Conservation (phyloP, 2,888 invertebrate genomes). For the Tetheella fluctuosa region DNA sequence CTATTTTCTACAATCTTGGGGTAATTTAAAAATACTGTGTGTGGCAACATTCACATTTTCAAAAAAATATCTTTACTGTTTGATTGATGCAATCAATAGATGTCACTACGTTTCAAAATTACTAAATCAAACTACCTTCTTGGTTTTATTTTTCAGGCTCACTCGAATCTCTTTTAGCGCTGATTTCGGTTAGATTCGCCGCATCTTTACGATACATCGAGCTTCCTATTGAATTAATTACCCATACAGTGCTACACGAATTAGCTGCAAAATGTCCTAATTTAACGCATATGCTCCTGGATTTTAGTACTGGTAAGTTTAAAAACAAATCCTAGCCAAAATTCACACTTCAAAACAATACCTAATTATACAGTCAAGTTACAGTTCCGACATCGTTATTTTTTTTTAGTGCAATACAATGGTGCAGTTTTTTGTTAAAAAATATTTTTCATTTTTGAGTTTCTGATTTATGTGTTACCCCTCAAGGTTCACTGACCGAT, state of each 20-base stretch:
- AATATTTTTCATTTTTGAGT: too few relatives aligned
- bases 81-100: slow-evolving; percentile 17
- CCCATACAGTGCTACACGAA: slow-evolving; percentile 98
- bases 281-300: slow-evolving; percentile 97
- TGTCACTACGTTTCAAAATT: slow-evolving; percentile 25
- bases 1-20: not conserved
- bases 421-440: too few relatives aligned
- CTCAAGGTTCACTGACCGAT: too few relatives aligned
- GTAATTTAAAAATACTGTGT: not conserved
- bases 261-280: slow-evolving; percentile 98
- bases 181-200: slow-evolving; percentile 95
- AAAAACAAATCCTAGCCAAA: too few relatives aligned
- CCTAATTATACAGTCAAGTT: too few relatives aligned
- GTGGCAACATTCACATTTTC: not conserved
- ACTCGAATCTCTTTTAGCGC: slow-evolving; percentile 92
- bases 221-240: slow-evolving; percentile 97
- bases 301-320: slow-evolving; percentile 95
- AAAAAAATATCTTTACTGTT: not conserved
- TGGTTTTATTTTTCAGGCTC: slow-evolving; percentile 84
- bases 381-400: too few relatives aligned
- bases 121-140: too few relatives aligned
- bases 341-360: too few relatives aligned
- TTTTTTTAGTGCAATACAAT: too few relatives aligned
- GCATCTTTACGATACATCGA: slow-evolving; percentile 95
- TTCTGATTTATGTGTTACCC: too few relatives aligned